Evolutionary conservation across 2,113 vertebrate genomes (phyloP).

Genomic region (Pachyramphus minor): DNA sequence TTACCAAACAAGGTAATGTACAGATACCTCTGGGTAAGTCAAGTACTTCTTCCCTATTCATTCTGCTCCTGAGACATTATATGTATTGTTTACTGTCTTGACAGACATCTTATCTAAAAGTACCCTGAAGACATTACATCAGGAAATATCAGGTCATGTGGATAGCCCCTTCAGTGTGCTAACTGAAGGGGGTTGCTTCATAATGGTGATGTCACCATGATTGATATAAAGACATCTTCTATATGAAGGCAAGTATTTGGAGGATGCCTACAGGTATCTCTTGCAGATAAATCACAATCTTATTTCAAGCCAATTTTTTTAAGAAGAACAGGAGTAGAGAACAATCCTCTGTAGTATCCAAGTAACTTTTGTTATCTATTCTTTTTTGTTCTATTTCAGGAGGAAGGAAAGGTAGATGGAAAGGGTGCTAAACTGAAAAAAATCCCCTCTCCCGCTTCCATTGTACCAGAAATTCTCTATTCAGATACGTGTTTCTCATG

Average conservation of each 20-base stretch:
- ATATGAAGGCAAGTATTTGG: not conserved
- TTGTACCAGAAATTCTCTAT: not conserved
- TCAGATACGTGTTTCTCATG: not conserved
- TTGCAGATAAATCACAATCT: constrained; percentile 15
- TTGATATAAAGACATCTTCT: not conserved
- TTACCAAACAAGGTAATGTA: constrained; percentile 13
- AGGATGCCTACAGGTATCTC: not conserved
- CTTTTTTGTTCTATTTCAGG: not conserved
- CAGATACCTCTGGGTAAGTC: constrained; percentile 39
- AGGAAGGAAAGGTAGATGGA: not conserved
- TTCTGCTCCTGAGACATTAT: not conserved
- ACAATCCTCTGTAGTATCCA: not conserved
- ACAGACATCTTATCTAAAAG: not conserved
- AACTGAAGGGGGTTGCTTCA: not conserved
- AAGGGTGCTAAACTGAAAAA: not conserved
- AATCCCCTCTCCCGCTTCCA: not conserved
- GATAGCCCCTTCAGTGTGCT: not conserved
- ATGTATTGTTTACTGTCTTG: constrained; percentile 3
- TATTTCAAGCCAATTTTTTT: constrained; percentile 9
- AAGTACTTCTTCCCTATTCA: not conserved
- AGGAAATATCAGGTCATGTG: not conserved
- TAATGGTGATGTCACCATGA: constrained; percentile 10
- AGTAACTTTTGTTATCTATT: not conserved
- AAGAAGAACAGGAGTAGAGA: not conserved
- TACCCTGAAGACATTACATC: not conserved